These are phyloP conservation scores for Eptatretus atami DNA, from an alignment of 2,797 vertebrate genomes.

Conservation along the genomic window DNA sequence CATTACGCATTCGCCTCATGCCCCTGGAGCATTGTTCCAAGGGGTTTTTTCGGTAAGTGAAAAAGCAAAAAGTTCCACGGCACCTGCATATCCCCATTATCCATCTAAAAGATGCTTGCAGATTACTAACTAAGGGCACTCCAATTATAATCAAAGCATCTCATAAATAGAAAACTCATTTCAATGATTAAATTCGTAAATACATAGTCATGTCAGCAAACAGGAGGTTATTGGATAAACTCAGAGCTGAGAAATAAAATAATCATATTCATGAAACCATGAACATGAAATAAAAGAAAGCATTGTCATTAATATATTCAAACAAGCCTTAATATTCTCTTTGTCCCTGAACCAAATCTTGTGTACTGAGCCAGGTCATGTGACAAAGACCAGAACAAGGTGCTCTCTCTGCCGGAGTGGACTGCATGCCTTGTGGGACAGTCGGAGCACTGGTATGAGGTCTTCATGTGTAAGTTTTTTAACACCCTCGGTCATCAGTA, in stretches of 20 bases:
- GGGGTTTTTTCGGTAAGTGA: neutral
- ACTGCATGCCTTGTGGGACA: constrained; percentile 19
- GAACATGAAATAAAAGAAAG: no score
- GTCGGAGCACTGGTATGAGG: constrained; percentile 18
- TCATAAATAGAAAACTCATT: no score
- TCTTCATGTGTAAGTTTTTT: constrained; percentile 19
- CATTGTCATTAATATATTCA: no score
- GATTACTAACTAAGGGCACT: neutral
- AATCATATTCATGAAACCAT: no score
- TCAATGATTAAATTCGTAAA: no score
- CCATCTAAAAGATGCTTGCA: neutral
- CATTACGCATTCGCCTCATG: neutral
- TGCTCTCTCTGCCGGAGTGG: constrained; percentile 25
- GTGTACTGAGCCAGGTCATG: constrained; percentile 15
- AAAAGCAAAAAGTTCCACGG: neutral
- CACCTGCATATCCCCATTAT: neutral
- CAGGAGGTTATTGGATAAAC: no score
- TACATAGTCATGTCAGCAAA: no score
- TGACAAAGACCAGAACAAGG: constrained; percentile 21
- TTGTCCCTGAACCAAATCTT: neutral
- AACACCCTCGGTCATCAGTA: no score
- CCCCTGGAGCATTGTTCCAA: constrained; percentile 3
- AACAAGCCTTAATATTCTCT: no score
- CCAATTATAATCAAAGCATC: no score
- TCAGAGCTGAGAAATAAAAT: no score